Evolutionary conservation across 1,140 invertebrate genomes (phyloP).

Genomic region (Arctopsyche grandis): DNA sequence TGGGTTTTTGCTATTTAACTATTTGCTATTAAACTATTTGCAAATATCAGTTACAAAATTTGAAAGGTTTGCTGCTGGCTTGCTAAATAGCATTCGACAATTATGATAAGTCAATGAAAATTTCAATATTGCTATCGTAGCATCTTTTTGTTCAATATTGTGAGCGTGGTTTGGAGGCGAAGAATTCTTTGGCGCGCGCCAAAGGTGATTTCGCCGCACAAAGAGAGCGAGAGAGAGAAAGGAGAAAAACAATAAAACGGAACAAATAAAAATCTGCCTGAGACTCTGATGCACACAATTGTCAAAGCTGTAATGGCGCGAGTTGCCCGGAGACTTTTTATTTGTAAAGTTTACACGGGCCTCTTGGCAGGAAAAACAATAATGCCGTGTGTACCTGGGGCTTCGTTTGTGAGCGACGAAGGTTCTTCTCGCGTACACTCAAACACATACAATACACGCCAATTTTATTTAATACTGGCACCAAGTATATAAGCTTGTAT

Average conservation of each 20-base stretch:
- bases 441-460: no score
- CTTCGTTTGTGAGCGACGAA: neutral
- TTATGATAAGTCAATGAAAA: no score
- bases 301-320: conserved; percentile 48
- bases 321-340: conserved; percentile 45
- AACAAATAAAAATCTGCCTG: conserved; percentile 31
- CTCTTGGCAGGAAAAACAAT: conserved; percentile 44
- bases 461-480: no score
- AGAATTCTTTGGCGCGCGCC: neutral
- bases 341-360: conserved; percentile 46
- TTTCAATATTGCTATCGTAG: no score
- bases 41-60: no score
- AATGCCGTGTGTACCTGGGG: conserved; percentile 15
- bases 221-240: neutral
- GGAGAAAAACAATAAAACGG: conserved; percentile 30
- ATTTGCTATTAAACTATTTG: no score
- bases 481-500: no score
- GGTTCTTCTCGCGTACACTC: neutral
- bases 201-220: neutral
- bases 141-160: no score
- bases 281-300: conserved; percentile 44
- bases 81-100: no score
- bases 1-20: no score
- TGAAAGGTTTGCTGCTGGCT: no score
- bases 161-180: no score